Percentiles rank a stretch among this genome's conserved stretches.
These are phyloP conservation scores for Pelvicachromis taeniatus DNA, from an alignment of 2,113 vertebrate species.

Conservation along the genomic window DNA sequence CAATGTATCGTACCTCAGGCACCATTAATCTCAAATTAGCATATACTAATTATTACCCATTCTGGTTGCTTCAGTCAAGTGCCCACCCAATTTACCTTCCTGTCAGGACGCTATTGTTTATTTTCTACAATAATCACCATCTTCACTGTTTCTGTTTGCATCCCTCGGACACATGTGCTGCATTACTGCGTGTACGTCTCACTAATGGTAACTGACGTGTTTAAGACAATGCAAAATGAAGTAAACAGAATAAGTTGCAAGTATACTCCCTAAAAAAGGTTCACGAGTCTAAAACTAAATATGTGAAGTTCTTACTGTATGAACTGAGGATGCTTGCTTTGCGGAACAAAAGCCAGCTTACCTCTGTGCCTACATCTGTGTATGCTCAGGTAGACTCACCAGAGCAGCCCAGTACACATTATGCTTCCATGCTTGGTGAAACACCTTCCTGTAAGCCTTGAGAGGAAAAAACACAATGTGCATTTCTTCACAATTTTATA, in stretches of 20 bases:
- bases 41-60: not conserved
- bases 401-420: not conserved
- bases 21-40: not conserved
- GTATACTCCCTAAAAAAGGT: not conserved
- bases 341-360: not conserved
- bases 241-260: not conserved
- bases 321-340: not conserved
- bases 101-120: not conserved
- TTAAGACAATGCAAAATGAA: not conserved
- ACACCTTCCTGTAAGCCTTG: not conserved
- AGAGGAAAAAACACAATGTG: not conserved
- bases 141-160: not conserved
- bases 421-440: not conserved
- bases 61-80: not conserved
- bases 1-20: not conserved
- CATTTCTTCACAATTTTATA: constrained; percentile 40
- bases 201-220: not conserved
- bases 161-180: not conserved
- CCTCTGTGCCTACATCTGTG: not conserved
- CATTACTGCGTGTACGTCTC: not conserved
- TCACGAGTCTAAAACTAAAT: not conserved
- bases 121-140: not conserved
- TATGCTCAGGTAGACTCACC: not conserved
- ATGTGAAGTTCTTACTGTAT: not conserved
- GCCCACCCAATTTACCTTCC: not conserved